Conservation (phyloP, 2,113 vertebrate species). For the Daboia siamensis region DNA sequence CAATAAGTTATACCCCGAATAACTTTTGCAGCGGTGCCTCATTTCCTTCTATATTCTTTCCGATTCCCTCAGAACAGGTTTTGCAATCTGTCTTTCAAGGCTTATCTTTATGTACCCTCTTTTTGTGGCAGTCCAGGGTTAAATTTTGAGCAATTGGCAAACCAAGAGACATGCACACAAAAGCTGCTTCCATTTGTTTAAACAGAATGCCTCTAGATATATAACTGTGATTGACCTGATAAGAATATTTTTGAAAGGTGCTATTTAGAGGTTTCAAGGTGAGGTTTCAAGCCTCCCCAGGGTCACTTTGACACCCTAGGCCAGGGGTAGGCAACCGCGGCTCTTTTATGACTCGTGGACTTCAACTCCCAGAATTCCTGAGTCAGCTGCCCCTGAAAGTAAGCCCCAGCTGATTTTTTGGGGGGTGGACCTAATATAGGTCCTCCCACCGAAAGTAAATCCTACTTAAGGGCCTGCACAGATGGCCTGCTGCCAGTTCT, state of each 20-base stretch:
- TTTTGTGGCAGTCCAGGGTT: neutral
- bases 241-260: neutral
- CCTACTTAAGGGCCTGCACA: too few relatives aligned
- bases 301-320: neutral
- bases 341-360: too few relatives aligned
- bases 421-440: too few relatives aligned
- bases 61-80: neutral
- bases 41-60: neutral
- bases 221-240: neutral
- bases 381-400: too few relatives aligned
- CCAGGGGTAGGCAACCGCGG: too few relatives aligned
- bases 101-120: neutral
- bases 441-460: too few relatives aligned
- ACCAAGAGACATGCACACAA: neutral
- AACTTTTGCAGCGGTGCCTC: neutral
- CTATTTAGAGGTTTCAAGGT: neutral
- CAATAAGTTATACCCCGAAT: neutral
- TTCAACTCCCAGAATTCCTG: too few relatives aligned
- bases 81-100: neutral
- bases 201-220: neutral
- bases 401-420: too few relatives aligned
- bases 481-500: too few relatives aligned
- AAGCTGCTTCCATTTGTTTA: neutral
- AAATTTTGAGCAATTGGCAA: neutral
- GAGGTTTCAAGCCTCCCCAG: neutral